phyloP scores from a whole-genome alignment of 1,140 invertebrate genomes.

The Drosophila bocki region DNA sequence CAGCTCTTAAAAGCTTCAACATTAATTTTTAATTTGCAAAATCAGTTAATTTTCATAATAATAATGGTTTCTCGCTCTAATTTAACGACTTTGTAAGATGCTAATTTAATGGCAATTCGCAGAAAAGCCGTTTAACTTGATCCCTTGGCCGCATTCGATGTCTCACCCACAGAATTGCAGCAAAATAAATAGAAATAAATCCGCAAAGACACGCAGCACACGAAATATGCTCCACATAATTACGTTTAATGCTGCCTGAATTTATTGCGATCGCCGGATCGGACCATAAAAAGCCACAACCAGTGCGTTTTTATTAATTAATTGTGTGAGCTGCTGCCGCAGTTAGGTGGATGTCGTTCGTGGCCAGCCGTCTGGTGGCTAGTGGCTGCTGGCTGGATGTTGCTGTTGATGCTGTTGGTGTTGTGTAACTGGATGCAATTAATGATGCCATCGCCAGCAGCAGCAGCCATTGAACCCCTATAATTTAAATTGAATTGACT shows the following conservation, averaged over 20 bases:
- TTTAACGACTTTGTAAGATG: background rate
- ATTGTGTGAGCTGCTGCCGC: slow-evolving; percentile 23
- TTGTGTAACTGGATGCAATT: slow-evolving; percentile 30
- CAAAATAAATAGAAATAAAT: background rate
- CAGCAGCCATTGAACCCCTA: slow-evolving; percentile 35
- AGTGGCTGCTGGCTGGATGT: background rate
- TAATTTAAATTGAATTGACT: slow-evolving; percentile 40
- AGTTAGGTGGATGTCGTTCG: background rate
- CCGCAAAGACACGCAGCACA: background rate
- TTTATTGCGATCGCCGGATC: slow-evolving; percentile 24
- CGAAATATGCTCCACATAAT: slow-evolving; percentile 34
- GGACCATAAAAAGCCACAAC: slow-evolving; percentile 7
- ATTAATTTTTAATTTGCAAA: background rate
- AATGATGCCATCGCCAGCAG: slow-evolving; percentile 27
- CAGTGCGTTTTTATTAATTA: slow-evolving; percentile 44
- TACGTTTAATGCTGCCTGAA: slow-evolving; percentile 21
- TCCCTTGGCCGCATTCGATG: slow-evolving; percentile 23
- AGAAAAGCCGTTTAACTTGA: background rate
- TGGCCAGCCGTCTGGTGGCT: background rate
- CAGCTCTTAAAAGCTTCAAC: background rate
- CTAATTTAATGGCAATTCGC: background rate
- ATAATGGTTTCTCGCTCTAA: background rate
- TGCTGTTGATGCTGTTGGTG: slow-evolving; percentile 4
- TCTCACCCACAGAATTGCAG: slow-evolving; percentile 9
- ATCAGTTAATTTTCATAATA: background rate